A percentile compares a stretch with the other conserved stretches of the same genome.
phyloP scores from a whole-genome alignment of 2,888 invertebrate genomes.

The Tachina fera region DNA sequence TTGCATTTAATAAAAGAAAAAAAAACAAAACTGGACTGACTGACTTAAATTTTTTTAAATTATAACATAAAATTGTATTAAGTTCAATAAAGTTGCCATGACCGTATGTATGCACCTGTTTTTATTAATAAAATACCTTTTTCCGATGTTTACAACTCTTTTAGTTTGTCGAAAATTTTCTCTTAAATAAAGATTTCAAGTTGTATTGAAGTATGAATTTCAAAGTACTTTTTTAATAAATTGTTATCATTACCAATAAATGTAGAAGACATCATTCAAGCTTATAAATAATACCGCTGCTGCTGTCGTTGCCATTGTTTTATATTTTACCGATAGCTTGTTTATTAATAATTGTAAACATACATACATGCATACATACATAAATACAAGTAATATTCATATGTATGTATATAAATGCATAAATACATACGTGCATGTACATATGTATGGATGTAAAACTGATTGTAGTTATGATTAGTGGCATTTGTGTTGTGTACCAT shows the following conservation, averaged over 20 bases:
- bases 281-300: conserved; percentile 23
- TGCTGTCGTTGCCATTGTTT: conserved; percentile 14
- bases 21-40: conserved; percentile 28
- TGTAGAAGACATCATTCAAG: conserved; percentile 43
- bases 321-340: conserved; percentile 30
- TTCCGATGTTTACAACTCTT: conserved; percentile 4
- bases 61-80: conserved; percentile 37
- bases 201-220: not conserved
- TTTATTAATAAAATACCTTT: conserved; percentile 10
- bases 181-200: conserved; percentile 15
- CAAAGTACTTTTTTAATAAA: conserved; percentile 27
- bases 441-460: too few relatives aligned
- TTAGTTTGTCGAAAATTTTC: not conserved
- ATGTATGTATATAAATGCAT: not conserved
- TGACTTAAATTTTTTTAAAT: conserved; percentile 18
- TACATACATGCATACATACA: not conserved
- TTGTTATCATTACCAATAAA: conserved; percentile 55
- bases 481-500: too few relatives aligned
- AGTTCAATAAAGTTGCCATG: conserved; percentile 65
- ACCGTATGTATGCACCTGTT: conserved; percentile 49
- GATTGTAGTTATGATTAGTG: too few relatives aligned
- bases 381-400: too few relatives aligned
- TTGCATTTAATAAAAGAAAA: conserved; percentile 7
- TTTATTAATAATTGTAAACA: conserved; percentile 36
- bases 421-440: not conserved